phyloP scores from a whole-genome alignment of 1,140 invertebrate genomes.

The Drosophila tropicalis region DNA sequence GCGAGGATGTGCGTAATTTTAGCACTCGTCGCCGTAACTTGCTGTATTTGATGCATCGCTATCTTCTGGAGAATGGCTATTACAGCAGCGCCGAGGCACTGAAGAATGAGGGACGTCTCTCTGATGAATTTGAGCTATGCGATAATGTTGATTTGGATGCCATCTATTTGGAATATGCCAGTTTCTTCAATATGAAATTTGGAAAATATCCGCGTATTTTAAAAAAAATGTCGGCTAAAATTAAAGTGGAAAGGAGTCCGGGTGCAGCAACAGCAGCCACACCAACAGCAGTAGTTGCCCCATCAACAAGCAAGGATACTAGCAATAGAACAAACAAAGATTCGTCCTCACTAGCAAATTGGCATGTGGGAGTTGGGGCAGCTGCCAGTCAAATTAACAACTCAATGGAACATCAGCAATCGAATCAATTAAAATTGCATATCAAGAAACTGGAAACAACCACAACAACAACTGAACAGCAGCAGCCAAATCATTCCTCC shows the following conservation, averaged over 20 bases:
- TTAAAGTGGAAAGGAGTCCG: constrained; percentile 62
- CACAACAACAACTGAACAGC: background rate
- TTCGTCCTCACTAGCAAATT: constrained; percentile 31
- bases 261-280: background rate
- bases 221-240: constrained; percentile 84
- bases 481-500: background rate
- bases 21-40: constrained; percentile 87
- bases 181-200: constrained; percentile 93
- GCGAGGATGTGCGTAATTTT: constrained; percentile 73
- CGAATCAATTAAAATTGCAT: constrained; percentile 38
- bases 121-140: constrained; percentile 90
- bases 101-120: constrained; percentile 88
- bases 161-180: constrained; percentile 94
- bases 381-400: constrained; percentile 32
- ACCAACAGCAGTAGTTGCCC: background rate
- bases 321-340: constrained; percentile 10
- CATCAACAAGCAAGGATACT: background rate
- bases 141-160: constrained; percentile 95
- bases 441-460: constrained; percentile 62
- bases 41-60: constrained; percentile 90
- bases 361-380: constrained; percentile 61
- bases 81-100: constrained; percentile 86
- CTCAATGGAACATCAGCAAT: constrained; percentile 18
- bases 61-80: constrained; percentile 90
- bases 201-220: constrained; percentile 93